phyloP scores from a whole-genome alignment of 2,797 vertebrate species.

The Xyrichtys novacula region DNA sequence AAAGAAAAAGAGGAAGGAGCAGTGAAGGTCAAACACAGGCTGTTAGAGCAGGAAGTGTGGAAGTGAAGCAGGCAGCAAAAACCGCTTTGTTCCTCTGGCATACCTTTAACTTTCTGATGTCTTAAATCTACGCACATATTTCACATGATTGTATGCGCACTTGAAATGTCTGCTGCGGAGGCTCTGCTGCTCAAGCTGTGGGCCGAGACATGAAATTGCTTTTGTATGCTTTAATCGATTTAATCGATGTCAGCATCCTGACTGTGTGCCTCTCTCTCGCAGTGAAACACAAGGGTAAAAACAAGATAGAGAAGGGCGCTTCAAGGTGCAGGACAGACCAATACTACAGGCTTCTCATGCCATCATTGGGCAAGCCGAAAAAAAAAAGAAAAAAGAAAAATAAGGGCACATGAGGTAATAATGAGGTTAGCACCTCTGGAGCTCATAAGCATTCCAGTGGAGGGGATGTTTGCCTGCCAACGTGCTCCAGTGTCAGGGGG shows the following conservation, averaged over 20 bases:
- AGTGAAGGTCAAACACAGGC: conserved; percentile 46
- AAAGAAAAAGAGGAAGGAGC: conserved; percentile 16
- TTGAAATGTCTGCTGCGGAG: conserved; percentile 20
- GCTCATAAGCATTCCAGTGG: conserved; percentile 13
- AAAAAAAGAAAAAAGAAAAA: background rate
- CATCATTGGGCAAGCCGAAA: background rate
- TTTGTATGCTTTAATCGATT: conserved; percentile 64
- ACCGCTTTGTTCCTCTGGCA: conserved; percentile 11
- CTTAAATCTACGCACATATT: conserved; percentile 18
- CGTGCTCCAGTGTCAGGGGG: background rate
- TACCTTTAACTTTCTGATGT: background rate
- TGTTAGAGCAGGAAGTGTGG: conserved; percentile 35
- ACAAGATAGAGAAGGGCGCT: conserved; percentile 14
- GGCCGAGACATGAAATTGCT: conserved; percentile 64
- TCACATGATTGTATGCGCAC: conserved; percentile 1
- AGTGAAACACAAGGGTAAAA: conserved; percentile 27
- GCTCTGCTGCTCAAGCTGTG: conserved; percentile 44
- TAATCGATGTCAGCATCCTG: conserved; percentile 57
- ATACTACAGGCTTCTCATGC: background rate
- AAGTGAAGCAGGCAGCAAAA: conserved; percentile 32
- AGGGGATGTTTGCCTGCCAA: background rate
- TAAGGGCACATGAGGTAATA: conserved; percentile 1
- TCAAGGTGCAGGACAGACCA: conserved; percentile 8
- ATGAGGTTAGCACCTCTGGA: conserved; percentile 8
- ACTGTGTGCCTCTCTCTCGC: conserved; percentile 43